These are phyloP conservation scores for Caenorhabditis sp. DNA, from an alignment of 2,888 invertebrate genomes.

Conservation along the genomic window DNA sequence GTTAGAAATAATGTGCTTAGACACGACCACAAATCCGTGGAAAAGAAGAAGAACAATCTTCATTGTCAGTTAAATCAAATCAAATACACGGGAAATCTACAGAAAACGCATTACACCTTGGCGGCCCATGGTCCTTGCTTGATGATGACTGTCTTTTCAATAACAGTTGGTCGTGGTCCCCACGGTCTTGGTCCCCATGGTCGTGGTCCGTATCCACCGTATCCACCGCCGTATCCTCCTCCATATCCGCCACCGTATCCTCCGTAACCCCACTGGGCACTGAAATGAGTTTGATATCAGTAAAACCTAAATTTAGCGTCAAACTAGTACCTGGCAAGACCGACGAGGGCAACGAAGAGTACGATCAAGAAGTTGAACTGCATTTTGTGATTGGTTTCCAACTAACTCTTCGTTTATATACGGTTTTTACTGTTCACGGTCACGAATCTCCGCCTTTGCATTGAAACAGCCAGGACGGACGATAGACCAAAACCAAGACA, in stretches of 20 bases:
- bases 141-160: slow-evolving; percentile 61
- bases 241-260: slow-evolving; percentile 35
- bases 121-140: slow-evolving; percentile 46
- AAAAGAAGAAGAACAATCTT: slow-evolving; percentile 19
- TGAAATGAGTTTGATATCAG: slow-evolving; percentile 3
- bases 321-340: slow-evolving; percentile 38
- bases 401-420: slow-evolving; percentile 26
- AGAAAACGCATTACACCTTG: slow-evolving; percentile 19
- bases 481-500: too few species aligned
- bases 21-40: not conserved
- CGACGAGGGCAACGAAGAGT: slow-evolving; percentile 29
- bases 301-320: not conserved
- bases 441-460: slow-evolving; percentile 44
- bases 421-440: slow-evolving; percentile 3
- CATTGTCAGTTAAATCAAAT: slow-evolving; percentile 27
- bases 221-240: slow-evolving; percentile 35
- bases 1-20: too few species aligned
- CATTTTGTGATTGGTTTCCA: slow-evolving; percentile 10
- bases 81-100: too few species aligned
- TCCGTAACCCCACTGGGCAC: slow-evolving; percentile 51
- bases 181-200: slow-evolving; percentile 49
- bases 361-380: slow-evolving; percentile 29
- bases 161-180: slow-evolving; percentile 52
- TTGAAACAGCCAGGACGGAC: slow-evolving; percentile 33
- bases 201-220: slow-evolving; percentile 46